Evolutionary conservation across 2,797 vertebrate genomes (phyloP), one percentile per base, ranked within the genome.

Genomic region (Brotula barbata): DNA sequence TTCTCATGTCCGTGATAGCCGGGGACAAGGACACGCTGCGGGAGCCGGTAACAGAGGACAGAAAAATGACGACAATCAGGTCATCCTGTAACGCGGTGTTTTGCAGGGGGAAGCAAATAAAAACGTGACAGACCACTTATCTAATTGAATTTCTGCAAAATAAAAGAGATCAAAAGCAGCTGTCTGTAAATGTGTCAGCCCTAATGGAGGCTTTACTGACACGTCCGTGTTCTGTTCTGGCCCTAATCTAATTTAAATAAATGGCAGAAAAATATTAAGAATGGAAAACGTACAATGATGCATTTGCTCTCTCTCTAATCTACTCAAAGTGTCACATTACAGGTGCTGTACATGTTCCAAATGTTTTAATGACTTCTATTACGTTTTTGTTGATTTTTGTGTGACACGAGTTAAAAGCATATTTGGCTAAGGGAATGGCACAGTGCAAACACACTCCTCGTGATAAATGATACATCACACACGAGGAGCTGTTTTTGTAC

Each of bases 201-300:
- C 54, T 85, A 87, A 87, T 85, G 85, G 84, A 84, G 55, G 75
- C 61, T 83, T 78, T 75, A 73, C 75, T 65, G 85, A 84, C 86
- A 88, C 83, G 65, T 74, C 1, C 49, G 85, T 68, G 85, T 57
- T 87, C 90, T 92, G 92, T 73, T 91, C 88, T 73, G 54, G 49
- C 68, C 69, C 68, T 68, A 85, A 84, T 89, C 71, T 34, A 81
- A 84, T 89, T 83, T 63, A 56, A 40, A 53, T 41, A 65, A 81
- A 79, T 80, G 71, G 74, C 57, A 57, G 67, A 68, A 78, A 76
- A 77, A 63, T 48, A 68, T 52, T 71, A 40, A 53, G 54, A 78
- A 74, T 65, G 71, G 57, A 78, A 85, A 79, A 88, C 81, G 76
- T 83, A 82, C 80, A 70, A 61, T 82, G 85, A 88, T 87, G 84